Conservation (phyloP, 2,888 invertebrate species). For the Horisme vitalbata region DNA sequence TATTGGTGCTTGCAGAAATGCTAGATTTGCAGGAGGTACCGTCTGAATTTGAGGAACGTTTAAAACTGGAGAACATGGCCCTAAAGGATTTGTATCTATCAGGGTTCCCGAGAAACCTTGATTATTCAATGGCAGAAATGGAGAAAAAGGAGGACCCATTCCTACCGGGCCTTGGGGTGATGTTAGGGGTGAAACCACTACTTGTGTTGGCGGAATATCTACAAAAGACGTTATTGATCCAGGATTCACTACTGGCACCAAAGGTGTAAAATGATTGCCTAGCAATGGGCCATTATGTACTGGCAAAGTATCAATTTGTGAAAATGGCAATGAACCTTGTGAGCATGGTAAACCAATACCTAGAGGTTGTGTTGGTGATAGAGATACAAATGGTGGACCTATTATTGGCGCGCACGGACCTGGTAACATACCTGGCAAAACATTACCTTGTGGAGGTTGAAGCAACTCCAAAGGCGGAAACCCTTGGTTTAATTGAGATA, state of each 20-base stretch:
- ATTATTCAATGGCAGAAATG: background rate
- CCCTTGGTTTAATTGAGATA: slow-evolving; percentile 2
- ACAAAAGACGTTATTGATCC: background rate
- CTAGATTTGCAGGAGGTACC: background rate
- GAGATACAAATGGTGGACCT: background rate
- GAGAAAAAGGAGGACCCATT: background rate
- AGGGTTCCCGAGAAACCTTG: background rate
- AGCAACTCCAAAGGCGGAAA: slow-evolving; percentile 1
- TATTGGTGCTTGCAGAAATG: slow-evolving; percentile 2
- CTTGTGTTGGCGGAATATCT: slow-evolving; percentile 3
- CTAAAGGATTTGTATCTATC: background rate
- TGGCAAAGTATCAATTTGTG: background rate
- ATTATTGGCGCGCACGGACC: background rate
- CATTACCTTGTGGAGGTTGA: slow-evolving; percentile 7
- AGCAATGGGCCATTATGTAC: background rate
- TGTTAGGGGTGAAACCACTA: background rate
- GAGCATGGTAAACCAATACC: background rate
- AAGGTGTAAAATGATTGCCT: slow-evolving; percentile 6
- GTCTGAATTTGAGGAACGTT: slow-evolving; percentile 1
- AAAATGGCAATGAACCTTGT: background rate
- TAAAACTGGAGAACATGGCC: slow-evolving; percentile 3
- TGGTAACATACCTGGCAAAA: too few relatives aligned
- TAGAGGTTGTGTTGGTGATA: background rate
- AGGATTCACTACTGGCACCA: slow-evolving; percentile 5
- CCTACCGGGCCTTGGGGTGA: background rate